These are phyloP conservation scores for Centropristis striata DNA, from an alignment of 2,113 vertebrate genomes.

Conservation along the genomic window DNA sequence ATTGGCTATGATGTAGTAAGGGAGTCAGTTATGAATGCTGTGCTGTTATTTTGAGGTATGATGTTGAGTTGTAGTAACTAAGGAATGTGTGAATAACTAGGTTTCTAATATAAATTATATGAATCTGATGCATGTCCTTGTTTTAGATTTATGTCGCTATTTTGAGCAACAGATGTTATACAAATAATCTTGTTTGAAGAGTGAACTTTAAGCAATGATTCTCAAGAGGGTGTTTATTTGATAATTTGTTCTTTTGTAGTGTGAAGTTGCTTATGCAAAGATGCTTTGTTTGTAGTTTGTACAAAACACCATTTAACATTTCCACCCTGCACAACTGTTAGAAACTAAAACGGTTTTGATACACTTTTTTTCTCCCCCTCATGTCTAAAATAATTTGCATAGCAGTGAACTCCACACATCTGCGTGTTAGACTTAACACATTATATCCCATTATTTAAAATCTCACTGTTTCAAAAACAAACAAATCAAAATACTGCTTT, in stretches of 20 bases:
- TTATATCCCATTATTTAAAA: not conserved
- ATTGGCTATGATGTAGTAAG: slow-evolving; percentile 14
- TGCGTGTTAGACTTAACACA: not conserved
- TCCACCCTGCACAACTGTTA: not conserved
- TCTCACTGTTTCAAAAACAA: not conserved
- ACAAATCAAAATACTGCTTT: not conserved
- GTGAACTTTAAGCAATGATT: no score
- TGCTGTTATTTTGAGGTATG: not conserved
- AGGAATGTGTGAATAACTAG: not conserved
- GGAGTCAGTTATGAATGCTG: not conserved
- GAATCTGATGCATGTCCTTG: not conserved
- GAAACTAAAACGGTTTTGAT: not conserved
- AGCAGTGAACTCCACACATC: not conserved
- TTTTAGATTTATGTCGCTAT: no score
- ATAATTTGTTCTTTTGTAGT: no score
- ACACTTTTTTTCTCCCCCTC: not conserved
- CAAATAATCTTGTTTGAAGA: no score
- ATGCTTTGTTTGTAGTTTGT: no score
- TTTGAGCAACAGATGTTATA: no score
- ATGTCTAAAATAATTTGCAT: not conserved
- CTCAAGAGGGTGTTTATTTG: no score
- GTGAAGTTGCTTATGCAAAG: no score
- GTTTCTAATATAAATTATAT: not conserved
- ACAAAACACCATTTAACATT: no score
- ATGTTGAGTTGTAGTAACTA: not conserved